Base-by-base conservation (phyloP, 2,113 vertebrate genomes). In the Speoplatyrhinus poulsoni region DNA sequence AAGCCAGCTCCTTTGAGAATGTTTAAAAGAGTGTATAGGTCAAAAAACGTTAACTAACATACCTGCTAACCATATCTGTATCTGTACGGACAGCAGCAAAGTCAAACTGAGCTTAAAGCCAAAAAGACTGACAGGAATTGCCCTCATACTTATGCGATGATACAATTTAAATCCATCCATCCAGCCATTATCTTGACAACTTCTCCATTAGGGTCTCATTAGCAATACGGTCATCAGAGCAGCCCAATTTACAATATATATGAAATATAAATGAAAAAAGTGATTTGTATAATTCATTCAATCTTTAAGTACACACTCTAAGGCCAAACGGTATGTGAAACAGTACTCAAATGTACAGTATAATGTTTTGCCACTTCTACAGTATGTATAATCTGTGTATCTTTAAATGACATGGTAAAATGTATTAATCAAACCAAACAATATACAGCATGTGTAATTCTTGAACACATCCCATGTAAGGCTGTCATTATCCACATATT, bases 381-480 rank as follows among this genome's bases (percentile, higher is more conserved):
- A 26, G 26, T 8, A 41, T 41, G 36, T 41, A 41, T 41, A 41
- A 41, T 41, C 36, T 6, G 36, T 41, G 36, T 46, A 41, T 72
- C 26, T 16, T 56, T 64, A 61, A 80, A 81, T 73, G 74, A 73
- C 68, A 70, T 64, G 50, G 50, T 19, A 54, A 52, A 65, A 71
- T 15, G 87, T 54, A 16, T 80, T 82, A 87, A 87, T 90, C 83
- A 84, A 66, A 78, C 77, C 19, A 19, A 19, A 19, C 19, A 19
- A 19, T 19, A 19, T 19, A 19, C 19, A 19, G 26, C 3, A 26
- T 26, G 26, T 26, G 26, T 26, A 2, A 26, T 26, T 26, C 26
- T 26, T 26, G 26, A 82, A 72, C 78, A 76, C 47, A 77, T 83
- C 76, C 88, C 86, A 85, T 86, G 88, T 83, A 89, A 74, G 49